Conservation (phyloP, 2,113 vertebrate genomes). For the Phylloscopus trochiloides region DNA sequence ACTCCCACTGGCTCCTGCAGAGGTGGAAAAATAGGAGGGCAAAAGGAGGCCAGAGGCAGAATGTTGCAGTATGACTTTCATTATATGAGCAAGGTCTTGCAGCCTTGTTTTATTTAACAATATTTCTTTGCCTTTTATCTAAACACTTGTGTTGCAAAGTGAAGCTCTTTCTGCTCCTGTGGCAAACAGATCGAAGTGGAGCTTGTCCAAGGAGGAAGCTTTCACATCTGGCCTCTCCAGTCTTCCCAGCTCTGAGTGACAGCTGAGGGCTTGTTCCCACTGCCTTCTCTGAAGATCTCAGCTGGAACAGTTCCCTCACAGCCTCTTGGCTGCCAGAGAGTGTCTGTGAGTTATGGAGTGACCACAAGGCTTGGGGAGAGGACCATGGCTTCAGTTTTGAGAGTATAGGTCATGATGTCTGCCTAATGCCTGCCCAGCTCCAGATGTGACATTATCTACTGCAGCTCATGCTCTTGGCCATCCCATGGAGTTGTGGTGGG, state of each 20-base stretch:
- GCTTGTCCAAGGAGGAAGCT: not conserved
- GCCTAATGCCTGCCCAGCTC: not conserved
- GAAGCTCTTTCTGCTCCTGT: not conserved
- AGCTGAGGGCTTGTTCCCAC: not conserved
- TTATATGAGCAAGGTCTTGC: not conserved
- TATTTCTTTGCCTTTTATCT: not conserved
- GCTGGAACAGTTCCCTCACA: not conserved
- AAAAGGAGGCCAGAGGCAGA: not conserved
- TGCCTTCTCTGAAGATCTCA: not conserved
- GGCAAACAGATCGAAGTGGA: not conserved
- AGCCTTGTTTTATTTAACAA: not conserved
- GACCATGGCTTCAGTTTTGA: not conserved
- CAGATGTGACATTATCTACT: not conserved
- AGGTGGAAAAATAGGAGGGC: not conserved
- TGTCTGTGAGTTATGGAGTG: not conserved
- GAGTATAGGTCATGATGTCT: fast-evolving
- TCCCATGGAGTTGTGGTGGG: fast-evolving
- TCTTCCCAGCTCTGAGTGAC: not conserved
- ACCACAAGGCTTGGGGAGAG: not conserved
- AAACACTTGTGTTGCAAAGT: not conserved
- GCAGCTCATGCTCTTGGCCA: not conserved
- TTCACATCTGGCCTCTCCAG: not conserved
- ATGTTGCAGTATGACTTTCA: not conserved
- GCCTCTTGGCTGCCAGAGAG: not conserved
- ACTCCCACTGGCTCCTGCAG: not conserved